Conservation (phyloP, 1,140 invertebrate genomes). For the Glossosoma conforme region DNA sequence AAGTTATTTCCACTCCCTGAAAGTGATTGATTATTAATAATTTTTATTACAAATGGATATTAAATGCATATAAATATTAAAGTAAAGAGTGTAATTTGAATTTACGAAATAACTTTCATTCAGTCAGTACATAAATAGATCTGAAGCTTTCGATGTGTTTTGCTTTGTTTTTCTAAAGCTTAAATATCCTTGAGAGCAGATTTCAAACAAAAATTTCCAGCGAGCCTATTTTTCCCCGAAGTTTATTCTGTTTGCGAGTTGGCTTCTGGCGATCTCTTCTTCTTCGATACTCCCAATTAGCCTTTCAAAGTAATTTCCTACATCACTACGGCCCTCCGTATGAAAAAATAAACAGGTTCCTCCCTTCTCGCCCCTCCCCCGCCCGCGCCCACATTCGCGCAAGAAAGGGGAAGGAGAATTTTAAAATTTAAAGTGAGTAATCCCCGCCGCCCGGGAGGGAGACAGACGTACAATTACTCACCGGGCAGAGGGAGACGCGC, state of each 20-base stretch:
- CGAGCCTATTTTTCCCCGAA: no score
- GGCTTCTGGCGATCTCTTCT: slow-evolving; percentile 24
- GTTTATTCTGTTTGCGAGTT: slow-evolving; percentile 26
- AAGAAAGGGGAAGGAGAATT: slow-evolving; percentile 28
- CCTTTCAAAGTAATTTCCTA: slow-evolving; percentile 30
- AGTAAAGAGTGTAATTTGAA: no score
- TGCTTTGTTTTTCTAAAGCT: no score
- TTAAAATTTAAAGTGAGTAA: slow-evolving; percentile 33
- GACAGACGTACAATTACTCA: slow-evolving; percentile 9
- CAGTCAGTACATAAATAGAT: no score
- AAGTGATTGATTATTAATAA: no score
- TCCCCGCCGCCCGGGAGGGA: slow-evolving; percentile 26
- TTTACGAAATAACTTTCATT: no score
- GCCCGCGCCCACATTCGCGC: not conserved
- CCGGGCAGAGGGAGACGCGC: slow-evolving; percentile 15
- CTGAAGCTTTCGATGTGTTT: no score
- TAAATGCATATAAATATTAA: no score
- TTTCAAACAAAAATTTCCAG: no score
- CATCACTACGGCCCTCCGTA: slow-evolving; percentile 21
- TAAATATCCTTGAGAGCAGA: no score
- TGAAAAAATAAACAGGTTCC: slow-evolving; percentile 28
- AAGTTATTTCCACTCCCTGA: no score
- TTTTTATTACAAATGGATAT: no score
- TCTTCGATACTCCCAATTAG: slow-evolving; percentile 31
- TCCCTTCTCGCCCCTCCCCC: slow-evolving; percentile 5